Base-by-base conservation (phyloP, 2,797 vertebrate species). In the Rhinoraja longicauda region DNA sequence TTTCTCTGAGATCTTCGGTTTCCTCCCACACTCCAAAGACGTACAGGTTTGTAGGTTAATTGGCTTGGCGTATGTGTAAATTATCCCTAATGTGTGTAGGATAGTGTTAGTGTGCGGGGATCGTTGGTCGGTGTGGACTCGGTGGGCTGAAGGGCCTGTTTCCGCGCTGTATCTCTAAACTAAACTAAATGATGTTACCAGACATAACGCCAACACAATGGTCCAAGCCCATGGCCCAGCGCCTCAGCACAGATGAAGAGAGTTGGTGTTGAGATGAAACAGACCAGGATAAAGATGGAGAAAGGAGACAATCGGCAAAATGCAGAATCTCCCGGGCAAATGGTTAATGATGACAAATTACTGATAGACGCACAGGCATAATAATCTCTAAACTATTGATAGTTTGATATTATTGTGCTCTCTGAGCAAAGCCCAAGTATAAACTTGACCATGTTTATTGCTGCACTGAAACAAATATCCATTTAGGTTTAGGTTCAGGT, bases 261-360 rank as follows among this genome's bases (percentile, higher is more conserved):
- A 29, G 1, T 24, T 45, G 21, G 21, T 26, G 39, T 79, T 21
- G 26, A 82, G 45, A 57, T 82, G 79, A 82, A 24, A 24, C 24
- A 82, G 9, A 26, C 53, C 53, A 57, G 24, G 79, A 57, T 32
- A 59, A 17, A 59, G 57, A 62, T n/a, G n/a, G 84, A 88, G n/a
- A 32, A 88, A 62, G n/a, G 62, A 67, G n/a, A 17, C n/a, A 88
- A 32, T 67, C 62, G 24, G 32, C n/a, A 17, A 67, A 88, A 88
- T 88, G n/a, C 29, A 88, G 36, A 67, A 36, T 36, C 62, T 62
- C 32, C 57, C 9, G 62, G 17, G 62, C 21, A 32, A 64, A 2
- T 88, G 84, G 19, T 88, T 67, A 88, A 32, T 36, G 62, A 67
- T 64, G 84, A 88, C 19, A 67, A 86, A 86, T 70, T 19, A 70